Base-by-base conservation (phyloP, 2,113 vertebrate genomes). In the Gymnarchus niloticus region DNA sequence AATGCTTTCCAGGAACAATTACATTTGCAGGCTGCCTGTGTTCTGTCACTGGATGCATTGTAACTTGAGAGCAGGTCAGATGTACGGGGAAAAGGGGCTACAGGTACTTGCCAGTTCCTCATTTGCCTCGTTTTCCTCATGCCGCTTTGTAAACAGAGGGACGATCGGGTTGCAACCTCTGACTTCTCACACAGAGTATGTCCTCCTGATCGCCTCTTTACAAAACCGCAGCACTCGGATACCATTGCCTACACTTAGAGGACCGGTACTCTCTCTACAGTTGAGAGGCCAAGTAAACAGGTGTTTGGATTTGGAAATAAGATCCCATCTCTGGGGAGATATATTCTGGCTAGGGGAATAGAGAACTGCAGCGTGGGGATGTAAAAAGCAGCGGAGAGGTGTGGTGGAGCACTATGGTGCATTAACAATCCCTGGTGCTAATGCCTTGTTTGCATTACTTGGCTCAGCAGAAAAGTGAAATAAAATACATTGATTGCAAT, bases 231-330 rank as follows among this genome's bases (percentile, higher is more conserved):
- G 25, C 23, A 28, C 61, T 69, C 48, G 6, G 61, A 83, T 77
- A 28, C 37, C 51, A 84, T 19, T 37, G 54, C 52, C 8, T 51
- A 19, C 46, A 48, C 69, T 56, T 25, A 81, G 73, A 54, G 83
- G 61, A 83, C 57, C 78, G 83, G 85, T 83, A 85, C 88, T 89
- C 89, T 87, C 89, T 80, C 89, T 83, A 86, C 87, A 85, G 89
- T 88, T 56, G 82, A 88, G 88, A 90, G 85, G 88, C 87, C 88
- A 89, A 89, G 87, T 88, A 87, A 90, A 90, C 90, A 91, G 89
- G 88, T 91, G 89, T 83, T 88, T 85, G 81, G 84, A 51, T 69
- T 77, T 33, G 19, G 56, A 89, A 89, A 89, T 83, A 82, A 48
- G 56, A 82, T 48, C 76, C 44, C 44, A n/a, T 48, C 41, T 78